These are phyloP conservation scores for Standfussiana lucernea DNA, from an alignment of 2,888 invertebrate species.

Conservation along the genomic window DNA sequence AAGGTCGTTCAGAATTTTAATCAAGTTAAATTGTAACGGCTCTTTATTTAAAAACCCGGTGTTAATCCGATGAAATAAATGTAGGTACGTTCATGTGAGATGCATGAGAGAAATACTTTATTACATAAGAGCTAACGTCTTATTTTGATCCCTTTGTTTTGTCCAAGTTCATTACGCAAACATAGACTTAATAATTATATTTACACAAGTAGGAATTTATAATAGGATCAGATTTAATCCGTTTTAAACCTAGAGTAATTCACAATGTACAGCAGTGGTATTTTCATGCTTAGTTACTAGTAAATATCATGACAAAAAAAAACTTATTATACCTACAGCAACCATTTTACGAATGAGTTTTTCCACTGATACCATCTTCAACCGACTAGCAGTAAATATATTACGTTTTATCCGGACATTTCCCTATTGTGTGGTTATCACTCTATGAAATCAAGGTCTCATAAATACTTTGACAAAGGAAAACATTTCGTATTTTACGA, in stretches of 20 bases:
- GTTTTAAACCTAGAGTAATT: not conserved
- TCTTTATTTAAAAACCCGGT: conserved; percentile 26
- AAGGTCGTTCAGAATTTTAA: conserved; percentile 53
- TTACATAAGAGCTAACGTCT: not conserved
- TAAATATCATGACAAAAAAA: conserved; percentile 1
- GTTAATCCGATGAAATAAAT: conserved; percentile 17
- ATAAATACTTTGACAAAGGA: conserved; percentile 43
- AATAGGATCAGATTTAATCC: not conserved
- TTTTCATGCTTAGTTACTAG: not conserved
- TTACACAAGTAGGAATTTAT: not conserved
- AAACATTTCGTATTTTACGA: conserved; percentile 45
- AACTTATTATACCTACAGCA: not conserved
- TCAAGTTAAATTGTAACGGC: conserved; percentile 50
- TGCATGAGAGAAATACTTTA: not conserved
- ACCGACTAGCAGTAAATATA: conserved; percentile 5
- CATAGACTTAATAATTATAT: not conserved
- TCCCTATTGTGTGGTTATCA: conserved; percentile 37
- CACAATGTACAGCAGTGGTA: not conserved
- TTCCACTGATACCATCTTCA: conserved; percentile 26
- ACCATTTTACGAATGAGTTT: conserved; percentile 7
- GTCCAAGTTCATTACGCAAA: no score
- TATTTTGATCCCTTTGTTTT: not conserved
- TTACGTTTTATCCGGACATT: conserved; percentile 6
- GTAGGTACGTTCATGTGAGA: not conserved
- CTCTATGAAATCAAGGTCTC: conserved; percentile 27